A percentile compares a stretch with the other conserved stretches of the same genome.
These are phyloP conservation scores for Crioceris asparagi DNA, from an alignment of 2,888 invertebrate species.

Conservation along the genomic window DNA sequence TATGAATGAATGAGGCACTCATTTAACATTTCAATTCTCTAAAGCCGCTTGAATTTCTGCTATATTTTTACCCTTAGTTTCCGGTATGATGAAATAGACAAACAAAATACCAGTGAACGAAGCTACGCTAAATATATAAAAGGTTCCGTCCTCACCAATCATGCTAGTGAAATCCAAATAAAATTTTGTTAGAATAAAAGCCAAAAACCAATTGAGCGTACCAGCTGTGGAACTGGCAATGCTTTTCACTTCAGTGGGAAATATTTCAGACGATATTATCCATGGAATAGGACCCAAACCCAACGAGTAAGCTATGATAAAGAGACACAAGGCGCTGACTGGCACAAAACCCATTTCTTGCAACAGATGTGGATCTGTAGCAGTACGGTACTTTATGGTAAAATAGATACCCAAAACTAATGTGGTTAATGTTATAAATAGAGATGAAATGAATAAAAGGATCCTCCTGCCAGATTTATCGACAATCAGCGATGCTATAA, in stretches of 20 bases:
- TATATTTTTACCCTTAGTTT: conserved; percentile 33
- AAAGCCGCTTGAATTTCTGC: conserved; percentile 27
- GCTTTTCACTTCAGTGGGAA: conserved; percentile 68
- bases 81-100: conserved; percentile 32
- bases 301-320: conserved; percentile 65
- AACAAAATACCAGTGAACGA: conserved; percentile 56
- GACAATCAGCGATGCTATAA: conserved; percentile 63
- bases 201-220: conserved; percentile 71
- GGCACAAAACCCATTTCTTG: conserved; percentile 61
- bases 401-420: conserved; percentile 65
- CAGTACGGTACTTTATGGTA: conserved; percentile 36
- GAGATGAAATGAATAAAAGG: conserved; percentile 59
- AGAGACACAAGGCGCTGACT: conserved; percentile 59
- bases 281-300: conserved; percentile 85
- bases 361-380: conserved; percentile 38
- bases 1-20: no score
- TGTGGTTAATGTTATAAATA: conserved; percentile 59
- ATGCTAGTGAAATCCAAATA: conserved; percentile 47
- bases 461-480: conserved; percentile 72
- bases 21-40: conserved; percentile 5
- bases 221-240: conserved; percentile 68
- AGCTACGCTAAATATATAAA: conserved; percentile 63
- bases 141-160: conserved; percentile 54
- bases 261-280: conserved; percentile 76
- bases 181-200: conserved; percentile 69